A percentile compares a stretch with the other conserved stretches of the same genome.
phyloP scores from a whole-genome alignment of 37 sponge, comb jelly and placozoan species.

The Amphimedon queenslandica region DNA sequence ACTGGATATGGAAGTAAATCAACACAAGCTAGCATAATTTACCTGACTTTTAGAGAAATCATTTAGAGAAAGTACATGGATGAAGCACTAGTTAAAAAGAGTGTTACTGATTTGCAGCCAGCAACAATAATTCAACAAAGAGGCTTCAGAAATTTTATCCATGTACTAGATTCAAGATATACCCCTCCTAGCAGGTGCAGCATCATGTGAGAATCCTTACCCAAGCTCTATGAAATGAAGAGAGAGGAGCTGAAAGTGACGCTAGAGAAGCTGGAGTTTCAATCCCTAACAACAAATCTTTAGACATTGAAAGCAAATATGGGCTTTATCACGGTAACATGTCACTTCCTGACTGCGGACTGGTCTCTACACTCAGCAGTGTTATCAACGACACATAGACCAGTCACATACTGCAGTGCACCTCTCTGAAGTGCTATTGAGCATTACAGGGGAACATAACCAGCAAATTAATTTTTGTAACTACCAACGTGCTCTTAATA shows the following conservation, averaged over 20 bases:
- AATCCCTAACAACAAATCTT: constrained; percentile 1
- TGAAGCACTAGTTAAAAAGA: background rate
- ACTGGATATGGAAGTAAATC: no score
- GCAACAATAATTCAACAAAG: background rate
- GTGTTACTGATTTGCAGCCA: background rate
- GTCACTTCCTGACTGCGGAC: background rate
- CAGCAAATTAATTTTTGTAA: no score
- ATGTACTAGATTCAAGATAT: constrained; percentile 1
- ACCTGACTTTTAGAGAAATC: no score
- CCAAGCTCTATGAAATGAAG: no score
- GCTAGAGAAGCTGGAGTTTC: background rate
- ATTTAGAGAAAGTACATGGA: no score
- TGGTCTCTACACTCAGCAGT: background rate
- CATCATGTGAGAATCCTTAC: background rate
- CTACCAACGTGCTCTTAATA: no score
- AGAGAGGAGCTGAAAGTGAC: no score
- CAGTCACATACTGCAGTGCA: no score
- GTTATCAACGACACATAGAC: no score
- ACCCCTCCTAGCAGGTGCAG: background rate
- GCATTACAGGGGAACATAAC: no score
- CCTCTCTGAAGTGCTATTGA: no score
- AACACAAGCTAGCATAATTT: no score
- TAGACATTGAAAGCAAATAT: background rate
- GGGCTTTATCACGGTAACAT: constrained; percentile 2
- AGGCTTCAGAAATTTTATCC: background rate